phyloP scores from a whole-genome alignment of 53 echinoderm and acorn worm genomes.

The Astropecten irregularis region DNA sequence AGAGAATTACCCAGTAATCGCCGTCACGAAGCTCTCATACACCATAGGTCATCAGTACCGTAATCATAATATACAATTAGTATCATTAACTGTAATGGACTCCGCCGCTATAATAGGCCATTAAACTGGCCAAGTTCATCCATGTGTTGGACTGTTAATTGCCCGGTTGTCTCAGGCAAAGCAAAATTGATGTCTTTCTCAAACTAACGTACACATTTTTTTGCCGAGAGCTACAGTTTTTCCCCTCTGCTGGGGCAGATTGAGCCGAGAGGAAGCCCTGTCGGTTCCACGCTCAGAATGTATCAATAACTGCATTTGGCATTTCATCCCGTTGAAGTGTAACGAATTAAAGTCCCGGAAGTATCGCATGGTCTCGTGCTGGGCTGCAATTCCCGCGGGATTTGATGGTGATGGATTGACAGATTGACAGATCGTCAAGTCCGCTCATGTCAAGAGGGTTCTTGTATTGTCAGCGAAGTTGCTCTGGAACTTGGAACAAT shows the following conservation, averaged over 20 bases:
- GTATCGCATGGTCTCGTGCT: slow-evolving; percentile 31
- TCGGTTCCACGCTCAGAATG: not conserved
- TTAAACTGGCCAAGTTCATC: slow-evolving; percentile 14
- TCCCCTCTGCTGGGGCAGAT: slow-evolving; percentile 5
- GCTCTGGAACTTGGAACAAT: not conserved
- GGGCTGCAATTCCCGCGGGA: slow-evolving; percentile 7
- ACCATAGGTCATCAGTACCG: not conserved
- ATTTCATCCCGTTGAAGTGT: not conserved
- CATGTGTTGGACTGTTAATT: not conserved
- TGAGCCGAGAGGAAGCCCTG: slow-evolving; percentile 4
- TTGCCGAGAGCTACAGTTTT: too few relatives aligned
- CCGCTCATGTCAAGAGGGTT: not conserved
- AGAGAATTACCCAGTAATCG: not conserved
- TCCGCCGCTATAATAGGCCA: not conserved
- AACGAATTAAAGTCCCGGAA: slow-evolving; percentile 27
- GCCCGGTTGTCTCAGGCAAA: not conserved
- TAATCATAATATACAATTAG: not conserved
- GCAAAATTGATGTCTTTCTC: too few relatives aligned
- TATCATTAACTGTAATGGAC: slow-evolving; percentile 15
- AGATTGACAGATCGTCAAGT: not conserved
- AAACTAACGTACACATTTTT: too few relatives aligned
- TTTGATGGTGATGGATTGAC: slow-evolving; percentile 26
- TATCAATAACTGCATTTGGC: slow-evolving; percentile 23
- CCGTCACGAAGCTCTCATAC: too few relatives aligned
- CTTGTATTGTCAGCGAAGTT: not conserved